Evolutionary conservation across 1,140 invertebrate genomes (phyloP).

Genomic region (Hypothenemus hampei): DNA sequence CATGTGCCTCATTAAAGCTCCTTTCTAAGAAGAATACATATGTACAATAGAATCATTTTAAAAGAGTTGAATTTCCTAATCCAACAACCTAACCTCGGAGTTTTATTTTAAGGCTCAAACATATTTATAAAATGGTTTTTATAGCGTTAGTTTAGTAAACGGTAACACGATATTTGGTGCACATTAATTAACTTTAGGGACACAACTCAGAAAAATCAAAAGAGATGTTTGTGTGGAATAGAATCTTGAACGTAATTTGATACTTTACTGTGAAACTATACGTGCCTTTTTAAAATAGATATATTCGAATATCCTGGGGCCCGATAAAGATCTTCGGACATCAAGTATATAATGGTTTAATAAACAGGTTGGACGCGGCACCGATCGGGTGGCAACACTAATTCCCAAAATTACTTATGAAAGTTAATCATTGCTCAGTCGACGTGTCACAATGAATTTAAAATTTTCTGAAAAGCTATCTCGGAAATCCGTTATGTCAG

Average conservation of each 20-base stretch:
- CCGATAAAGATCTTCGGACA: conserved; percentile 7
- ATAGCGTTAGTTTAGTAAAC: background rate
- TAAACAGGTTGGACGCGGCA: conserved; percentile 11
- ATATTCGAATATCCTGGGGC: conserved; percentile 8
- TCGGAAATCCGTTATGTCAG: background rate
- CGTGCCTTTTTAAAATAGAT: conserved; percentile 5
- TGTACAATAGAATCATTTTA: no score
- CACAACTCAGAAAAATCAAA: conserved; percentile 4
- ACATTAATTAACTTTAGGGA: conserved; percentile 5
- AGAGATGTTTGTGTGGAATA: conserved; percentile 11
- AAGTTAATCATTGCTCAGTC: conserved; percentile 15
- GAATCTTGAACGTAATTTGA: conserved; percentile 10
- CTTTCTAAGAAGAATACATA: no score
- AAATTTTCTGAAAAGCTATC: no score
- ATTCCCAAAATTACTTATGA: conserved; percentile 9
- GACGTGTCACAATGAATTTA: conserved; percentile 9
- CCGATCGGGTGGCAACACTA: conserved; percentile 6
- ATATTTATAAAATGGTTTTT: no score
- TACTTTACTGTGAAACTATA: conserved; percentile 7
- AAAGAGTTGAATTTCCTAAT: no score
- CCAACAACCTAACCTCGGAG: no score
- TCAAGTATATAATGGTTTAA: conserved; percentile 18
- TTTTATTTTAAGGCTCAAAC: no score
- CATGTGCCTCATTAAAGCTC: no score
- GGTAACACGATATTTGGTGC: conserved; percentile 2